Conservation (phyloP, 2,888 invertebrate species). For the Thymelicus sylvestris region DNA sequence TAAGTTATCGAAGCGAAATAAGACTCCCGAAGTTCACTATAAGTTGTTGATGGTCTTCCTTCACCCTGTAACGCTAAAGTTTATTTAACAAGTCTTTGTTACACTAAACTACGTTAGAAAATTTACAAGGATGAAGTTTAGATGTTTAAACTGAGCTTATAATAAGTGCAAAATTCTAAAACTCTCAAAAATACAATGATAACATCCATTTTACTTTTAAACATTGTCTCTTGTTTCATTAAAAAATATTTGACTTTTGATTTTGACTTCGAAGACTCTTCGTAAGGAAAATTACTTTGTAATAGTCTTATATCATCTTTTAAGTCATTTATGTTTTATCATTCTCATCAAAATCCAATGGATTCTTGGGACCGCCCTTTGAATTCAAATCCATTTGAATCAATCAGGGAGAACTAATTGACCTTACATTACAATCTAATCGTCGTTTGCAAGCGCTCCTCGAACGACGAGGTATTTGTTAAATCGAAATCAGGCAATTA, state of each 20-base stretch:
- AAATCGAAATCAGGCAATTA: slow-evolving; percentile 42
- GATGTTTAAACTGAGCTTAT: too few species aligned
- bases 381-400: slow-evolving; percentile 3
- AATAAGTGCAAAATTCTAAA: too few species aligned
- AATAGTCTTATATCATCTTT: neutral
- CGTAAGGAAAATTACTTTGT: too few species aligned
- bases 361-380: neutral
- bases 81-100: neutral
- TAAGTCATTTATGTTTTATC: neutral
- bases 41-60: neutral
- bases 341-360: neutral
- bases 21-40: neutral
- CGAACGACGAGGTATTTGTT: slow-evolving; percentile 12
- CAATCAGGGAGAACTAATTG: neutral
- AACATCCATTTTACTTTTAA: too few species aligned
- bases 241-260: too few species aligned
- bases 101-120: neutral
- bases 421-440: slow-evolving; percentile 10
- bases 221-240: too few species aligned
- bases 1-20: slow-evolving; percentile 6
- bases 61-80: neutral
- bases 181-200: too few species aligned
- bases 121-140: too few species aligned
- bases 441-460: slow-evolving; percentile 7
- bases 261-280: too few species aligned